These are phyloP conservation scores for Perca schrenkii DNA, from an alignment of 2,113 vertebrate species.

Conservation along the genomic window DNA sequence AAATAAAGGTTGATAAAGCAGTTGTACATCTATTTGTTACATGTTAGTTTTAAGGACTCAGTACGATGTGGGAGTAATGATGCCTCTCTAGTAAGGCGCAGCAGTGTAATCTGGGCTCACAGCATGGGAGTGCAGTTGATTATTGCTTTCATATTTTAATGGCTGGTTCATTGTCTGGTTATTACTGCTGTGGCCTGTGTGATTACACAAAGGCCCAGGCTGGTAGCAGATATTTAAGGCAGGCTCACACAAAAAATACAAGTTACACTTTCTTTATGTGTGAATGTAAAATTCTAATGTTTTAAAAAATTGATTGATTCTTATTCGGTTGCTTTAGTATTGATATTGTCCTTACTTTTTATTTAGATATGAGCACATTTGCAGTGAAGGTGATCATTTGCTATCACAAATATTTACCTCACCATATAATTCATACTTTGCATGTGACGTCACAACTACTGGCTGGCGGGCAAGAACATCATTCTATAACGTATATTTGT, in stretches of 20 bases:
- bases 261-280: background rate
- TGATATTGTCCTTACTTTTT: background rate
- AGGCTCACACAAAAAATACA: background rate
- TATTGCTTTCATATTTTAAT: slow-evolving; percentile 21
- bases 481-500: no score
- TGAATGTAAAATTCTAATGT: background rate
- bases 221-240: background rate
- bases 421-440: no score
- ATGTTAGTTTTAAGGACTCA: background rate
- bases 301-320: background rate
- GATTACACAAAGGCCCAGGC: background rate
- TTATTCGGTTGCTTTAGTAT: background rate
- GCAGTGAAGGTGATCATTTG: no score
- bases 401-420: no score
- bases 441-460: no score
- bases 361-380: background rate
- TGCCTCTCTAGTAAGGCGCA: background rate
- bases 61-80: slow-evolving; percentile 21
- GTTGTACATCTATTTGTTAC: background rate
- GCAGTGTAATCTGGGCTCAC: background rate
- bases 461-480: no score
- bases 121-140: background rate
- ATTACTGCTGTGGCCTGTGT: background rate
- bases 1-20: slow-evolving; percentile 25
- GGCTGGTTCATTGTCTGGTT: background rate